phyloP scores from a whole-genome alignment of 2,113 vertebrate species.

The Ptychochromis oligacanthus region DNA sequence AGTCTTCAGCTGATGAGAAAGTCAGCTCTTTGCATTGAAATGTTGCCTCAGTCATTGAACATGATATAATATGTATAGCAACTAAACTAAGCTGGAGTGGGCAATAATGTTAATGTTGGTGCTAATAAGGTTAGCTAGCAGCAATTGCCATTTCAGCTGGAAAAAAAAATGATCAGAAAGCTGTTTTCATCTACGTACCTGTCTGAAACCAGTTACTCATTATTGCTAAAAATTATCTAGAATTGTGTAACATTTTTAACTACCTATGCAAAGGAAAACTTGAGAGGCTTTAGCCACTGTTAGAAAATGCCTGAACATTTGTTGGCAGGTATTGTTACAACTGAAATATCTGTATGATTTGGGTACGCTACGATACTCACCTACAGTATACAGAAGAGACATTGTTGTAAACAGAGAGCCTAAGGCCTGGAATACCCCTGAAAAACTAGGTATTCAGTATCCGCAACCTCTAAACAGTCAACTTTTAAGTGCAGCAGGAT shows the following conservation, averaged over 20 bases:
- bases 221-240: neutral
- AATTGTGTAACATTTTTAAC: neutral
- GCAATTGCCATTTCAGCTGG: no score
- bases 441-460: neutral
- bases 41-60: no score
- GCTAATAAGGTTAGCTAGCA: no score
- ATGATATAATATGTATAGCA: no score
- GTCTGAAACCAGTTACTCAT: neutral
- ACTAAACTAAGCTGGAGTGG: no score
- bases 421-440: neutral
- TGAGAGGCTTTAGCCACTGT: neutral
- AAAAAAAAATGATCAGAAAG: no score
- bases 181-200: neutral
- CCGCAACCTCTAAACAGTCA: conserved; percentile 29
- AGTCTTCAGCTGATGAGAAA: no score
- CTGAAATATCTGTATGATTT: neutral
- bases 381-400: neutral
- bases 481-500: conserved; percentile 41
- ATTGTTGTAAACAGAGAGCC: neutral
- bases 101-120: no score
- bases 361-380: no score
- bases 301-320: no score
- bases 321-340: neutral
- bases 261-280: neutral
- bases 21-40: no score